A percentile compares a stretch with the other conserved stretches of the same genome.
Conservation (phyloP, 1,140 invertebrate species). For the Pantala flavescens region DNA sequence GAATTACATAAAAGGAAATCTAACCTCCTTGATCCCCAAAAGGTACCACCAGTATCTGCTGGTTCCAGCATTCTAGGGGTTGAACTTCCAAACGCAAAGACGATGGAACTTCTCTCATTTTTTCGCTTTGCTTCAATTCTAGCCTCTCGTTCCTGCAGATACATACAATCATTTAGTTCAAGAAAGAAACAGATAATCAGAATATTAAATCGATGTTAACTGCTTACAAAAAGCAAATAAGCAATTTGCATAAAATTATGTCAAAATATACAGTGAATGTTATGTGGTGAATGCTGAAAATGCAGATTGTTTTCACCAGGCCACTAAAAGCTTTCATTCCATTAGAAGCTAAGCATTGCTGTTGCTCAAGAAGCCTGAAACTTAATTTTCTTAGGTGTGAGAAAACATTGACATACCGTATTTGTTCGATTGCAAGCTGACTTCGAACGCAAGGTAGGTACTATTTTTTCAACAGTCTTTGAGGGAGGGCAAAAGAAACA, state of each 20-base stretch:
- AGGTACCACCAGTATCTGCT: constrained; percentile 61
- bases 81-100: constrained; percentile 82
- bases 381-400: background rate
- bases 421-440: constrained; percentile 4
- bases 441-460: background rate
- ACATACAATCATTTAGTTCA: background rate
- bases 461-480: constrained; percentile 3
- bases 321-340: constrained; percentile 5
- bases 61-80: constrained; percentile 77
- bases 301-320: background rate
- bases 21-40: constrained; percentile 66
- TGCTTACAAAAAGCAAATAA: background rate
- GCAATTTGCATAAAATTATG: background rate
- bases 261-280: background rate
- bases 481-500: background rate
- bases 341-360: background rate
- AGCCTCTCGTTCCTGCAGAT: constrained; percentile 58
- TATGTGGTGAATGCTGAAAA: background rate
- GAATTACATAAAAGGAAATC: background rate
- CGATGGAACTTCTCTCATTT: constrained; percentile 54
- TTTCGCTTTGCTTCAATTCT: constrained; percentile 62
- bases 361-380: background rate
- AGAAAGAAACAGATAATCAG: background rate
- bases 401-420: background rate
- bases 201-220: background rate